Evolutionary conservation across 2,797 vertebrate species (phyloP), one percentile per base, ranked within the genome.

Genomic region (Malurus splendens): DNA sequence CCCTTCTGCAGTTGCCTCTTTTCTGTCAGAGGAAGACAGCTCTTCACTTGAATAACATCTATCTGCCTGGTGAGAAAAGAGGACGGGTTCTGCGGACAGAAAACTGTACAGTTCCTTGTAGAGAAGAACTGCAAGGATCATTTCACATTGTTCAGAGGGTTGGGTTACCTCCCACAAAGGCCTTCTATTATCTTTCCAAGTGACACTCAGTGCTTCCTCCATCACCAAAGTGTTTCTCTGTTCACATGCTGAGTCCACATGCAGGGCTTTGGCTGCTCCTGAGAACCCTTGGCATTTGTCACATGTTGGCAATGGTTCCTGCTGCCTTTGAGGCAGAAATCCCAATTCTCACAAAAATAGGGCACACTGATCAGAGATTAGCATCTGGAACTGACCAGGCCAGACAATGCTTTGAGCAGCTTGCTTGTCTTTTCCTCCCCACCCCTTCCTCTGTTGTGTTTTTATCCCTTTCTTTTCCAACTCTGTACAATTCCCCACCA

Each of bases 311-410:
- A 4, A 83, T 90, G 90, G 80, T 92, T 92, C 54, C 67, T 57
- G 27, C 65, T 88, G 89, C 47, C 91, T 93, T 76, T 82, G 86
- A 94, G 91, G 64, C 86, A 94, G 74, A 89, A 93, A 87, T 82
- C 64, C 86, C 74, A 90, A 7, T 86, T 90, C 86, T 87, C 85
- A 78, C 72, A 92, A 66, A 94, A 93, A 84, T 76, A 82, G 7
- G 52, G 80, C 60, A 72, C 82, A 93, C 59, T 20, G 70, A 90
- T 83, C 76, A 80, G 80, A 90, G 74, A 94, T 92, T 73, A 92
- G 70, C 85, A 90, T 94, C 92, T 94, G 91, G 89, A 95, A 94
- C 64, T 84, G 91, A 89, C 92, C 85, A 75, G 68, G 60, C 60
- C 67, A 94, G 74, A 94, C 89, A 93, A 89, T 84, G 56, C 91